Base-by-base conservation (phyloP, 2,888 invertebrate genomes). In the Thymelicus sylvestris region DNA sequence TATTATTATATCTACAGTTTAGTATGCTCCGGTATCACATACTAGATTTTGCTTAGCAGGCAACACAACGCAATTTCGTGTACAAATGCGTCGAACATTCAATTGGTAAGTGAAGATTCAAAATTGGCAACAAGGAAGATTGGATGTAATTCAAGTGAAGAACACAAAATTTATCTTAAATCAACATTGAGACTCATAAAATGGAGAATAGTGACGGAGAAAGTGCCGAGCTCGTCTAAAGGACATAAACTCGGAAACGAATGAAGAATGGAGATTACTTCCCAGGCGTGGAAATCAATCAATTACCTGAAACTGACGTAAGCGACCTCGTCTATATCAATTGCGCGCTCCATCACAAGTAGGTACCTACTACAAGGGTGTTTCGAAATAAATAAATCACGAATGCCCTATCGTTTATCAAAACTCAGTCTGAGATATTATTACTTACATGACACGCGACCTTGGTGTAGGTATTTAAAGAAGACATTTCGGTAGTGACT, bases 271-370 rank as follows among this genome's bases (percentile, higher is more conserved):
- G 77, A 81, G 78, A 80, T 79, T 78, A 73, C 73, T 77, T 76
- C 77, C 77, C 79, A 70, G 55, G 75, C 71, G 75, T 72, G 71
- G 72, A 77, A 81, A 89, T 90, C 85, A 85, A 89, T 91, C 88
- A 90, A 86, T 83, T 86, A 80, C 81, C 77, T 82, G 79, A 81
- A 85, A 84, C 78, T 82, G 84, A 82, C 82, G 80, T 81, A 76
- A 78, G 75, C 71, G 76, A 78, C 80, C 80, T 86, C 84, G 83
- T 86, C 82, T 81, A 84, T 88, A 86, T 88, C 88, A 88, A 89
- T 88, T 85, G 70, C 52, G 60, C 50, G 15, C 78, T 75, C 81
- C 85, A 83, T 83, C 83, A 81, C 77, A 75, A 74, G 76, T 78
- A n/a, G n/a, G n/a, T n/a, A n/a, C n/a, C n/a, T n/a, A 82, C 81